Evolutionary conservation across 2,113 vertebrate genomes (phyloP).

Genomic region (Halichoeres trimaculatus): DNA sequence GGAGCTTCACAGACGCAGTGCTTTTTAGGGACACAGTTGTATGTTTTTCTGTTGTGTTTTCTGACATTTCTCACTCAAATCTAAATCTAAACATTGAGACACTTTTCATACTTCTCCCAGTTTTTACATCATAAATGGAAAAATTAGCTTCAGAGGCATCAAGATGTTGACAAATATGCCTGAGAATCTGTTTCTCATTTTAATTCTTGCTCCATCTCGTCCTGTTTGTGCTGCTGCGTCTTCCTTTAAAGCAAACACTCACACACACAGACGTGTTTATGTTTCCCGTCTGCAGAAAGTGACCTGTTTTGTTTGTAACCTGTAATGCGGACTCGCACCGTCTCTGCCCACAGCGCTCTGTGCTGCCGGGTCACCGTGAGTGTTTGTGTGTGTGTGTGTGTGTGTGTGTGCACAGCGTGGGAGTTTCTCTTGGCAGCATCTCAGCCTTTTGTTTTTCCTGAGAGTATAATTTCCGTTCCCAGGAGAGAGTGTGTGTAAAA

Average conservation of each 20-base stretch:
- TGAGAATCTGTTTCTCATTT: too few relatives aligned
- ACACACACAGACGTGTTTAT: background rate
- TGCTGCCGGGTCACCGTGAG: constrained; percentile 7
- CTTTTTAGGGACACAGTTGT: background rate
- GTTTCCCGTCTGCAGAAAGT: background rate
- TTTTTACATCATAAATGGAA: background rate
- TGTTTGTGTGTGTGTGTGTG: background rate
- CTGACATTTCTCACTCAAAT: background rate
- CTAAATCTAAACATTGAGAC: background rate
- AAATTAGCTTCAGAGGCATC: background rate
- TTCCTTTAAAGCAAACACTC: background rate
- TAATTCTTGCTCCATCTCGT: too few relatives aligned
- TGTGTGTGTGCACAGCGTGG: constrained; percentile 24
- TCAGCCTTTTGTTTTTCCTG: constrained; percentile 53
- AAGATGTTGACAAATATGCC: background rate
- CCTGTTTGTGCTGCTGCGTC: background rate
- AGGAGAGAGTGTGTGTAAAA: constrained; percentile 49
- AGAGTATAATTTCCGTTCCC: constrained; percentile 54
- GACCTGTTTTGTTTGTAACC: background rate
- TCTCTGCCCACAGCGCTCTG: constrained; percentile 9
- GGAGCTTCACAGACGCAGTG: background rate
- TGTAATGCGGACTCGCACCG: background rate
- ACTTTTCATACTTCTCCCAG: too few relatives aligned
- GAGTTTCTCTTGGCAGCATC: constrained; percentile 49
- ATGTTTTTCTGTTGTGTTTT: background rate